Base-by-base conservation (phyloP, 1,140 invertebrate species). In the Ooceraea biroi region DNA sequence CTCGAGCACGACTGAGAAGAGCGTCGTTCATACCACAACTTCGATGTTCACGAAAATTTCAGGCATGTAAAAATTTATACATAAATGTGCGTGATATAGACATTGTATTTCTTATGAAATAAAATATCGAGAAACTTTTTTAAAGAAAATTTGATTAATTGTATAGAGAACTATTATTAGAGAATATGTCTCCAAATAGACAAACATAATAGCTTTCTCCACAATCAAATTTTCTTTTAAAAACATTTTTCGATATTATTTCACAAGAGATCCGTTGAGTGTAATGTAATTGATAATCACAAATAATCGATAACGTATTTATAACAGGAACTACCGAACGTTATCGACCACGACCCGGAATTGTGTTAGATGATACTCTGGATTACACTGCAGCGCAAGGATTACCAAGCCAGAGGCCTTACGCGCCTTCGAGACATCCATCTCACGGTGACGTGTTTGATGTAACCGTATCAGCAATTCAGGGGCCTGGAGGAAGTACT, bases 391-490 rank as follows among this genome's bases (percentile, higher is more conserved):
- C 93, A 86, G 78, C 90, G 73, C 89, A 92, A 85, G 82, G 94
- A 91, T 63, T 95, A 90, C 83, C 94, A 90, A 94, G 92, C 22
- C 94, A 93, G 57, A 88, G 92, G 78, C 94, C 92, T 76, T 94
- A 90, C 88, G 88, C 87, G 86, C 94, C 92, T 22, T 93, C 92
- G n/a, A 91, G 92, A 52, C 92, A 92, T 83, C 95, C 94, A 7
- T 90, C 93, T 48, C 92, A 91, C 83, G 97, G 97, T 4, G 97
- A 98, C 90, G 97, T 98, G 36, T 98, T 98, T 91, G 97, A 98
- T 88, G 96, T 98, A 0, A 98, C 97, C 0, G 96, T 98, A 0
- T 98, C 97, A 0, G 98, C 97, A 3, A 96, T 98, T 68, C 97
- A 98, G 91, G 97, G 97, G 57, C 97, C 97, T 0, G 97, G 96